phyloP scores from a whole-genome alignment of 64 coral and sea anemone genomes.

The Astreopora myriophthalma region DNA sequence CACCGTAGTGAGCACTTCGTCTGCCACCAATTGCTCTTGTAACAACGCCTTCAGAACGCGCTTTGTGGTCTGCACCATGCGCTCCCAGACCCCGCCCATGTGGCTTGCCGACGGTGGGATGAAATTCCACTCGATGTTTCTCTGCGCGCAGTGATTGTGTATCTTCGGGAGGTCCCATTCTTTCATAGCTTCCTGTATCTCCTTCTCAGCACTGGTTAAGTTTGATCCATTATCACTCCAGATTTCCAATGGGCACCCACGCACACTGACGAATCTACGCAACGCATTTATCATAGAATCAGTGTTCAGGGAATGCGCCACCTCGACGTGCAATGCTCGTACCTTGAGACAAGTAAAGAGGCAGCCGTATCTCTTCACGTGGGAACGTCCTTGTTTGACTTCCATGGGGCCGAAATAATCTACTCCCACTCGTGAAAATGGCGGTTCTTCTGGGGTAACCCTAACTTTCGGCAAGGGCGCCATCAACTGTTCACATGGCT shows the following conservation, averaged over 20 bases:
- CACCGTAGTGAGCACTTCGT: conserved; percentile 43
- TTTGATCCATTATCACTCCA: conserved; percentile 32
- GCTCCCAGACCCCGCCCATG: conserved; percentile 19
- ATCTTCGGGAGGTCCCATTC: conserved; percentile 27
- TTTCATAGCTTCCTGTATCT: conserved; percentile 8
- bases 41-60: background rate
- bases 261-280: conserved; percentile 14
- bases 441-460: background rate
- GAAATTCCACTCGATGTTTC: background rate
- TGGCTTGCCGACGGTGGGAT: conserved; percentile 17
- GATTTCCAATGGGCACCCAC: conserved; percentile 7
- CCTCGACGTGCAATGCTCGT: background rate
- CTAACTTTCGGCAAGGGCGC: background rate
- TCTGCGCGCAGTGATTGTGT: background rate
- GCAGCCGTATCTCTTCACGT: conserved; percentile 6
- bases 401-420: conserved; percentile 39
- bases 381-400: background rate
- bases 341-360: background rate
- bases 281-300: background rate
- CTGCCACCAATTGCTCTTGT: conserved; percentile 25
- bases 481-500: background rate
- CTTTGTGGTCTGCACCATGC: conserved; percentile 3
- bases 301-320: background rate
- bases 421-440: background rate
- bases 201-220: conserved; percentile 23